Conservation (phyloP, 2,888 invertebrate genomes). For the Drosophila macrospina region DNA sequence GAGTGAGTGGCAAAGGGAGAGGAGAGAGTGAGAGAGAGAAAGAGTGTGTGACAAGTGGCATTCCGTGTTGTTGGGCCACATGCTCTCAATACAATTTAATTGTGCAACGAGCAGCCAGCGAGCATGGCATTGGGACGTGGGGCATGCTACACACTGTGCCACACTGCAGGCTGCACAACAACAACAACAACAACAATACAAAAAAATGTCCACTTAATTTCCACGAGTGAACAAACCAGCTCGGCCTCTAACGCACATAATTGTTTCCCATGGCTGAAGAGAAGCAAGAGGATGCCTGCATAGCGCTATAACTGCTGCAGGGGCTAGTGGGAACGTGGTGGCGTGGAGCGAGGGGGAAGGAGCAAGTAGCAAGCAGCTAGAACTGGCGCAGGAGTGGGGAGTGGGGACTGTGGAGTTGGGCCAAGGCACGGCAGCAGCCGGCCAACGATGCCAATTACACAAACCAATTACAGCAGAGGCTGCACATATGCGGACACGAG, state of each 20-base stretch:
- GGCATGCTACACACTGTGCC: background rate
- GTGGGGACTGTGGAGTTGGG: no score
- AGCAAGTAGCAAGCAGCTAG: background rate
- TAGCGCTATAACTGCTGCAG: background rate
- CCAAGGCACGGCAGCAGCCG: conserved; percentile 65
- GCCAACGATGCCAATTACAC: conserved; percentile 79
- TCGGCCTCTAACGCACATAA: conserved; percentile 74
- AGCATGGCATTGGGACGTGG: conserved; percentile 4
- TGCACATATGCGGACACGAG: conserved; percentile 63
- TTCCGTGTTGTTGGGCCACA: conserved; percentile 40
- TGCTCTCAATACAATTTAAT: conserved; percentile 66
- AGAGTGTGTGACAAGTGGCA: conserved; percentile 42
- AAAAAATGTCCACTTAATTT: conserved; percentile 76
- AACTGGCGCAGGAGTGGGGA: background rate
- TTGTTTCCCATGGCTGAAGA: conserved; percentile 61
- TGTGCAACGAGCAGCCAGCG: conserved; percentile 38
- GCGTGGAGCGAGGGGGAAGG: background rate
- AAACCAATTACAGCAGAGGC: conserved; percentile 77
- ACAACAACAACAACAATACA: conserved; percentile 8
- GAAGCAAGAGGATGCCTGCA: conserved; percentile 15
- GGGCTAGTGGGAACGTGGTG: background rate
- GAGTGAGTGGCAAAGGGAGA: background rate
- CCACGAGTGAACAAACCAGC: conserved; percentile 60
- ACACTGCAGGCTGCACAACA: conserved; percentile 2
- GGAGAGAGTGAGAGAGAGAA: background rate